Evolutionary conservation across 2,888 invertebrate genomes (phyloP).

Genomic region (Galeruca laticollis): DNA sequence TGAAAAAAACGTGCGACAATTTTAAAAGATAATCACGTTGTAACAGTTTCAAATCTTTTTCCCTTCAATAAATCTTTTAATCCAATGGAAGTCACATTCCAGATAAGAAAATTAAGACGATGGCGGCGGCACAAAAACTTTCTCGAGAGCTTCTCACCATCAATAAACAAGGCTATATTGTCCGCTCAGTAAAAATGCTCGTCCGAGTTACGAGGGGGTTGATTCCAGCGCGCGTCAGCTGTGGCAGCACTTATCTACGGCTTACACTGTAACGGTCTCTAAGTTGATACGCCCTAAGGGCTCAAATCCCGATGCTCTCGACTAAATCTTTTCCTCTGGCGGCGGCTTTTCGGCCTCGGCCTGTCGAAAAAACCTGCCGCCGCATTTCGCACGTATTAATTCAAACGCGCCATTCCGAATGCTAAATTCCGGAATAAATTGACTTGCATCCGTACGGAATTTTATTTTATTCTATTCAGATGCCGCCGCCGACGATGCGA

Average conservation of each 20-base stretch:
- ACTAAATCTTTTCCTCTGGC: conserved; percentile 56
- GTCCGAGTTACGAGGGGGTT: conserved; percentile 59
- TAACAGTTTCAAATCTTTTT: conserved; percentile 6
- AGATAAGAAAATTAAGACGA: conserved; percentile 35
- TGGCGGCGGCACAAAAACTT: conserved; percentile 19
- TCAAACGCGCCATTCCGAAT: conserved; percentile 63
- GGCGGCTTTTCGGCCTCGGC: conserved; percentile 44
- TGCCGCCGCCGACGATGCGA: conserved; percentile 39
- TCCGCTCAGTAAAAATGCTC: conserved; percentile 53
- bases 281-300: conserved; percentile 53
- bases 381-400: conserved; percentile 65
- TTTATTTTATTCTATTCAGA: conserved; percentile 57
- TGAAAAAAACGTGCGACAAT: no score
- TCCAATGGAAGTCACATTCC: conserved; percentile 39
- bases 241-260: conserved; percentile 69
- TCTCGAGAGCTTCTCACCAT: conserved; percentile 22
- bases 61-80: conserved; percentile 28
- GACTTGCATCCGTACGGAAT: conserved; percentile 57
- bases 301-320: conserved; percentile 51
- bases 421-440: conserved; percentile 63
- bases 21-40: background rate
- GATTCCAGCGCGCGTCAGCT: conserved; percentile 69
- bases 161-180: conserved; percentile 38
- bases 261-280: conserved; percentile 57
- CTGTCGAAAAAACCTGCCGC: conserved; percentile 65